phyloP scores from a whole-genome alignment of 2,797 vertebrate species.

The Mallotus villosus region DNA sequence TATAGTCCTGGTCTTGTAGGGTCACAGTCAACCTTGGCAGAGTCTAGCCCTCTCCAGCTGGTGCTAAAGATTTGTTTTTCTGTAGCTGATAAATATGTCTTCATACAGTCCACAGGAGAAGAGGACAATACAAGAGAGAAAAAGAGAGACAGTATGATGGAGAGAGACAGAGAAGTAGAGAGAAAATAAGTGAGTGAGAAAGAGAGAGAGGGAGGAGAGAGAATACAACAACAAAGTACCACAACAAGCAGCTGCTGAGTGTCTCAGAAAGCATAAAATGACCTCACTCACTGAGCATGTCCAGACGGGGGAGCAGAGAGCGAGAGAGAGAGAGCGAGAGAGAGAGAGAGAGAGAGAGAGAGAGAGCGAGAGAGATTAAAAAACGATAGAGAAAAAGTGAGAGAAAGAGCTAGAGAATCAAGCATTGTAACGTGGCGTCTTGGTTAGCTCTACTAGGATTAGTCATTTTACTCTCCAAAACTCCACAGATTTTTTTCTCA shows the following conservation, averaged over 20 bases:
- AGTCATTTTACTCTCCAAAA: slow-evolving; percentile 39
- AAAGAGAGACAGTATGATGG: slow-evolving; percentile 26
- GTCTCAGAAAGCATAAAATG: slow-evolving; percentile 31
- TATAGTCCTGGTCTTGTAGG: background rate
- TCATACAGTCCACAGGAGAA: too few species aligned
- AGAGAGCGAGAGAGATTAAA: slow-evolving; percentile 20
- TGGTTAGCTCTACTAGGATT: slow-evolving; percentile 12
- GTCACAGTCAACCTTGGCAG: too few species aligned
- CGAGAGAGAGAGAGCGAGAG: slow-evolving; percentile 8
- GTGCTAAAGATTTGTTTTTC: background rate
- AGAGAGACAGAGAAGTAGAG: slow-evolving; percentile 24
- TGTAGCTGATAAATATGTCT: background rate
- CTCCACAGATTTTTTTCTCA: slow-evolving; percentile 3
- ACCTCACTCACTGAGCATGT: slow-evolving; percentile 47
- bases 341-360: slow-evolving; percentile 1
- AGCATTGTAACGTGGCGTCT: slow-evolving; percentile 50
- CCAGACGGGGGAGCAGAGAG: slow-evolving; percentile 29
- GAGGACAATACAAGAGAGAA: background rate
- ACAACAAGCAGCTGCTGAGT: slow-evolving; percentile 49
- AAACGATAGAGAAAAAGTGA: background rate
- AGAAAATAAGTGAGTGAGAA: slow-evolving; percentile 14
- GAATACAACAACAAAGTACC: background rate
- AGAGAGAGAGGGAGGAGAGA: slow-evolving; percentile 1
- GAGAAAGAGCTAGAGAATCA: slow-evolving; percentile 18
- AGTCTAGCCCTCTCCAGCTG: background rate